These are phyloP conservation scores for Melanotus villosus DNA, from an alignment of 2,888 invertebrate genomes.

Conservation along the genomic window DNA sequence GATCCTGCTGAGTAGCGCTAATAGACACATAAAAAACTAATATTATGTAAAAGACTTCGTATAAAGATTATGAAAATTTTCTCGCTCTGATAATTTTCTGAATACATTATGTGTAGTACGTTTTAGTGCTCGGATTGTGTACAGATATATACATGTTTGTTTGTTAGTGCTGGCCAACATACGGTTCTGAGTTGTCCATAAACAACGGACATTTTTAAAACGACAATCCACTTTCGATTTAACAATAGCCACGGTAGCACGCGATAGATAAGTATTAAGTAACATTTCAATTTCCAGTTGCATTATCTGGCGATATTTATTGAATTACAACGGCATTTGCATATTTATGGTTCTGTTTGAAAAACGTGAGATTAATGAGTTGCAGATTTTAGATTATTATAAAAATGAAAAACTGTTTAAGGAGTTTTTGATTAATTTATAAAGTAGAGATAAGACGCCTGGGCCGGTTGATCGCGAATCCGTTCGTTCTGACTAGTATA, in stretches of 20 bases:
- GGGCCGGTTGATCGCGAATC: not conserved
- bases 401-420: slow-evolving; percentile 22
- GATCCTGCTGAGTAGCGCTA: slow-evolving; percentile 39
- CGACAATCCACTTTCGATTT: slow-evolving; percentile 52
- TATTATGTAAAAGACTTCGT: slow-evolving; percentile 47
- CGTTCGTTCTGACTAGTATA: not conserved
- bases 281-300: slow-evolving; percentile 52
- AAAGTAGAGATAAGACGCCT: not conserved
- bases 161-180: slow-evolving; percentile 28
- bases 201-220: slow-evolving; percentile 49
- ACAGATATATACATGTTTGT: no score
- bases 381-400: slow-evolving; percentile 23
- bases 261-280: slow-evolving; percentile 51
- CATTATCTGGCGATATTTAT: slow-evolving; percentile 34
- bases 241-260: slow-evolving; percentile 51
- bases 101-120: slow-evolving; percentile 36
- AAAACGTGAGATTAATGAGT: slow-evolving; percentile 23
- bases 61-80: slow-evolving; percentile 54
- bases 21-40: slow-evolving; percentile 42
- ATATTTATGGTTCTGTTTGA: slow-evolving; percentile 14
- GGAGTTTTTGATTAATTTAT: slow-evolving; percentile 19
- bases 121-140: slow-evolving; percentile 18
- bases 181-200: slow-evolving; percentile 45
- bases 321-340: slow-evolving; percentile 28
- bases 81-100: slow-evolving; percentile 51